Evolutionary conservation across 2,113 vertebrate genomes (phyloP).

Genomic region (Prionailurus bengalensis): DNA sequence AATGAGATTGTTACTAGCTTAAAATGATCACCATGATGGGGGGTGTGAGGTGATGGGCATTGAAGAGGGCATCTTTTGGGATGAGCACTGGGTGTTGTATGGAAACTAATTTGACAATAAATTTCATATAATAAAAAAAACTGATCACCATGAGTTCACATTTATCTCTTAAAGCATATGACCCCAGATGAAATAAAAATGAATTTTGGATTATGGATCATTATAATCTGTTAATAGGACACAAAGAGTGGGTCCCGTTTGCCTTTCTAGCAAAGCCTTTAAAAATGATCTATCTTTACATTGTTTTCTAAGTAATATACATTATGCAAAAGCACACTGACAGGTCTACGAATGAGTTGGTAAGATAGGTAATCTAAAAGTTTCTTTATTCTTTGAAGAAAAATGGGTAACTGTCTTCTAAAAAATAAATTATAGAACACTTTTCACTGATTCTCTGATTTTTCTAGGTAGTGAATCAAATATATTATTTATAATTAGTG

Average conservation of each 20-base stretch:
- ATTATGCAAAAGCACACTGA: not conserved
- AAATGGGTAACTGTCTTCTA: not conserved
- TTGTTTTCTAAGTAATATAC: slow-evolving; percentile 29
- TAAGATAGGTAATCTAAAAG: slow-evolving; percentile 13
- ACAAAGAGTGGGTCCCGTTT: not conserved
- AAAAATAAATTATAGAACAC: not conserved
- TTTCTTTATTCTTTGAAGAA: slow-evolving; percentile 34
- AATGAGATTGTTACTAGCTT: not conserved
- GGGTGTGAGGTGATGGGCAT: too few relatives aligned
- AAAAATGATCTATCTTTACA: not conserved
- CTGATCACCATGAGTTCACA: not conserved
- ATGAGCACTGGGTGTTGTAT: too few relatives aligned
- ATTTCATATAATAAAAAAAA: not conserved
- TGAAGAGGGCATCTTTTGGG: too few relatives aligned
- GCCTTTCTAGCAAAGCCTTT: not conserved
- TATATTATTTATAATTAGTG: slow-evolving; percentile 15
- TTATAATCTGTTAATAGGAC: not conserved
- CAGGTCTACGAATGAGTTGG: not conserved
- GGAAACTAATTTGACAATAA: too few relatives aligned
- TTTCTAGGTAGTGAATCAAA: not conserved
- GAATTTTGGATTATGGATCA: not conserved
- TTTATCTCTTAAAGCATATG: not conserved
- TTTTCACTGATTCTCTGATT: not conserved
- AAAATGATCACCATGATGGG: not conserved
- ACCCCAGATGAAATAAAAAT: slow-evolving; percentile 3